phyloP scores from a whole-genome alignment of 2,797 vertebrate species.

The Iguana delicatissima region DNA sequence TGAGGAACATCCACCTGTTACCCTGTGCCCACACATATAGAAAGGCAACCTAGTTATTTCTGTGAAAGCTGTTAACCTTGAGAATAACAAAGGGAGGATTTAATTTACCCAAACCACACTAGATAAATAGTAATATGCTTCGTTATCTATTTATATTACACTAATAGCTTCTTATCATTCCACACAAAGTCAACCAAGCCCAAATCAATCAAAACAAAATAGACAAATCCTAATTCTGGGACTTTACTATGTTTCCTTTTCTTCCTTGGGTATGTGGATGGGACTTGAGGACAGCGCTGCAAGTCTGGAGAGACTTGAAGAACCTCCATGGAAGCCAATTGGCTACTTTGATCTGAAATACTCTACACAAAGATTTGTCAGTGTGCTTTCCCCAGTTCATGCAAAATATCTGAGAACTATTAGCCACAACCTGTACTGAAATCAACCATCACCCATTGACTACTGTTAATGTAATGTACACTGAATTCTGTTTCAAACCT shows the following conservation, averaged over 20 bases:
- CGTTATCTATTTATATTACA: slow-evolving; percentile 14
- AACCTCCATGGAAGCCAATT: background rate
- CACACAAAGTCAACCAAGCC: background rate
- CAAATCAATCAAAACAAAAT: background rate
- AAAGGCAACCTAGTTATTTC: background rate
- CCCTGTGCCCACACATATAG: background rate
- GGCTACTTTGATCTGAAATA: slow-evolving; percentile 4
- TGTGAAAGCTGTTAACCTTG: background rate
- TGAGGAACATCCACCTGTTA: background rate
- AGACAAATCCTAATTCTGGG: background rate
- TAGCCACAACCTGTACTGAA: background rate
- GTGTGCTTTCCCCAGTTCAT: background rate
- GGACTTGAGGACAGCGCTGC: background rate
- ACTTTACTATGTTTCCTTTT: background rate
- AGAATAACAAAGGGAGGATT: background rate
- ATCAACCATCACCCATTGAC: background rate
- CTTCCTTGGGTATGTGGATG: no score
- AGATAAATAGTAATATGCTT: background rate
- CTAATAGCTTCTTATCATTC: background rate
- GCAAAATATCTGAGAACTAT: background rate
- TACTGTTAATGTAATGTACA: background rate
- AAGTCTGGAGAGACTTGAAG: background rate
- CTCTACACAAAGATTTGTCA: background rate
- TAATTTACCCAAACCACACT: background rate
- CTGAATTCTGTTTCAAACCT: background rate